Conservation (phyloP, 2,888 invertebrate genomes). For the Eucera pruinosa region DNA sequence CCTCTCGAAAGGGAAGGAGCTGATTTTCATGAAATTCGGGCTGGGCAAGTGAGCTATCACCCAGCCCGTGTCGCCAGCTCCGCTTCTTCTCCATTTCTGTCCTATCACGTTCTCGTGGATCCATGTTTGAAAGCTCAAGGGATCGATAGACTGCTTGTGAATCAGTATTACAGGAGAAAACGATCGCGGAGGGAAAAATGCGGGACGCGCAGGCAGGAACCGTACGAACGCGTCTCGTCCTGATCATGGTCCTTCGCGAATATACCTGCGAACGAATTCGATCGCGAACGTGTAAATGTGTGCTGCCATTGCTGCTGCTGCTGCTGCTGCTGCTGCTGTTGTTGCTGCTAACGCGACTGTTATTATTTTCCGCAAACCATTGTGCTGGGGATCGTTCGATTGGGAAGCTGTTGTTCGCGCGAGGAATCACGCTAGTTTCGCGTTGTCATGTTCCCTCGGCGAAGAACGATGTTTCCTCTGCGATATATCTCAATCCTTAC, state of each 20-base stretch:
- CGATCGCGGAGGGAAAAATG: conserved; percentile 26
- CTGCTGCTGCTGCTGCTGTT: conserved; percentile 56
- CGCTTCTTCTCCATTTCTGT: conserved; percentile 33
- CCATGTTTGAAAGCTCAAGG: background rate
- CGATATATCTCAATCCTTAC: too few relatives aligned
- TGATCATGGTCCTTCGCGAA: conserved; percentile 47
- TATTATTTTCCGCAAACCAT: background rate
- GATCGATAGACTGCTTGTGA: background rate
- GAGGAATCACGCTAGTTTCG: too few relatives aligned
- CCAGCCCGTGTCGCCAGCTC: conserved; percentile 43
- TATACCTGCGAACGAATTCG: conserved; percentile 32
- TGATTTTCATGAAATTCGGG: conserved; percentile 97
- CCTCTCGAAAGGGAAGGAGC: conserved; percentile 96
- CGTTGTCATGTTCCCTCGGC: too few relatives aligned
- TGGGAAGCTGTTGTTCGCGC: background rate
- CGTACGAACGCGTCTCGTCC: conserved; percentile 42
- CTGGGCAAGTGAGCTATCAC: conserved; percentile 86
- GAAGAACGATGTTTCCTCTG: conserved; percentile 28
- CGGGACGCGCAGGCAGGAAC: conserved; percentile 42
- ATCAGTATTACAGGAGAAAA: conserved; percentile 57
- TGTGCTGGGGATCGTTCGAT: conserved; percentile 25
- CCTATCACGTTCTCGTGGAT: background rate
- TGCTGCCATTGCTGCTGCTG: conserved; percentile 68
- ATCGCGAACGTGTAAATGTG: conserved; percentile 40
- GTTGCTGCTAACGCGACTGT: conserved; percentile 38